Percentiles rank a stretch among this genome's conserved stretches.
phyloP scores from a whole-genome alignment of 2,113 vertebrate species.

The Alethe diademata region DNA sequence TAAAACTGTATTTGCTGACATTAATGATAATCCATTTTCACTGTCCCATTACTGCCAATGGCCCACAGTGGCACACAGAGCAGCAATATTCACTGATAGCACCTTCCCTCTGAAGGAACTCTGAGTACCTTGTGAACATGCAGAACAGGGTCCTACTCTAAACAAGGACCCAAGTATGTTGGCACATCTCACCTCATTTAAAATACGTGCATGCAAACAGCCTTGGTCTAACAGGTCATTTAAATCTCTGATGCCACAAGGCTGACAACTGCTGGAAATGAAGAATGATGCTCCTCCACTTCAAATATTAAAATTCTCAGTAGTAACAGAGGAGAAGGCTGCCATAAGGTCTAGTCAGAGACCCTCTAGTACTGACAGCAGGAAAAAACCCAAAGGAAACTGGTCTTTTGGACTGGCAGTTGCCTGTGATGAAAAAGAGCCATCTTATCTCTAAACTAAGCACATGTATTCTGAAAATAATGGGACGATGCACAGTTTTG shows the following conservation, averaged over 20 bases:
- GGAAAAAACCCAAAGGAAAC: neutral
- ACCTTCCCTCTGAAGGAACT: slow-evolving; percentile 54
- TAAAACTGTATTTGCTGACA: slow-evolving; percentile 60
- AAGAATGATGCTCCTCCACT: neutral
- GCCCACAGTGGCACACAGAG: neutral
- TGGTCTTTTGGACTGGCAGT: neutral
- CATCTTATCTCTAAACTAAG: neutral
- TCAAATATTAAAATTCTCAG: neutral
- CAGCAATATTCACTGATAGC: neutral
- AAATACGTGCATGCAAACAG: neutral
- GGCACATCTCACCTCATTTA: neutral
- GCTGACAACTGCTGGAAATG: neutral
- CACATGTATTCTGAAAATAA: neutral
- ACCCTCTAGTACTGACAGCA: neutral
- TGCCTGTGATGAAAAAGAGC: neutral
- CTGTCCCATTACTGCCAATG: slow-evolving; percentile 12
- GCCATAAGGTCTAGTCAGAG: neutral
- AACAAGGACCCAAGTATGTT: neutral
- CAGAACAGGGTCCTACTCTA: neutral
- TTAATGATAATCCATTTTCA: slow-evolving; percentile 59
- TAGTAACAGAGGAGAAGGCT: neutral
- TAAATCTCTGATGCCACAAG: neutral
- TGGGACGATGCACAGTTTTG: neutral
- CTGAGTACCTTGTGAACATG: neutral
- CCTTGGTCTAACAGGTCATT: neutral